These are phyloP conservation scores for Odontomachus brunneus DNA, from an alignment of 1,140 invertebrate species.

Conservation along the genomic window DNA sequence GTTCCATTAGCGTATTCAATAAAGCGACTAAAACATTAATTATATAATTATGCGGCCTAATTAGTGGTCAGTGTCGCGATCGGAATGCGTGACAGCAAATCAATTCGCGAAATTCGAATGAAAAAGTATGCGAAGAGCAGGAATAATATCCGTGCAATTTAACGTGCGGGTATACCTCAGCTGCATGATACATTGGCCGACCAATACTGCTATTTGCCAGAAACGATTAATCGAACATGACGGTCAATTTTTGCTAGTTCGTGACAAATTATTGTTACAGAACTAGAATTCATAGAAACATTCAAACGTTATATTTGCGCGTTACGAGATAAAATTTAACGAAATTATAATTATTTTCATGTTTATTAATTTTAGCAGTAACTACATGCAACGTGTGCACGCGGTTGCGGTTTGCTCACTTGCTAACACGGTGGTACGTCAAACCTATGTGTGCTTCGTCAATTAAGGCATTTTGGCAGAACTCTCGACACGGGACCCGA, in stretches of 20 bases:
- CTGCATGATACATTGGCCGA: background rate
- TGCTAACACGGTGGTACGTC: background rate
- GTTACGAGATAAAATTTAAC: background rate
- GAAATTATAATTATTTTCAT: slow-evolving; percentile 26
- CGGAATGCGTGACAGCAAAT: background rate
- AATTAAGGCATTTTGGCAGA: slow-evolving; percentile 7
- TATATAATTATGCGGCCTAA: slow-evolving; percentile 18
- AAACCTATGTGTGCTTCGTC: background rate
- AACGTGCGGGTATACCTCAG: background rate
- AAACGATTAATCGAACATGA: slow-evolving; percentile 38
- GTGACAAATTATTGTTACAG: background rate
- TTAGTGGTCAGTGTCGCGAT: background rate
- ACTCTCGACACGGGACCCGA: background rate
- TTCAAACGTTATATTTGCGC: slow-evolving; percentile 13
- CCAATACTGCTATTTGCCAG: slow-evolving; percentile 18
- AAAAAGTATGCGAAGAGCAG: background rate
- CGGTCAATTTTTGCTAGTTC: slow-evolving; percentile 23
- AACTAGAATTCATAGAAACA: background rate
- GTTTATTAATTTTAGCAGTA: slow-evolving; percentile 34
- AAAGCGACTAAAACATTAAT: slow-evolving; percentile 19
- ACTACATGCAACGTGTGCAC: background rate
- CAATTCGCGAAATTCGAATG: background rate
- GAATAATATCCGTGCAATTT: slow-evolving; percentile 1
- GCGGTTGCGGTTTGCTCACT: slow-evolving; percentile 2
- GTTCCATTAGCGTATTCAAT: background rate